Conservation (phyloP, 2,888 invertebrate species). For the Drosophila niveifrons region DNA sequence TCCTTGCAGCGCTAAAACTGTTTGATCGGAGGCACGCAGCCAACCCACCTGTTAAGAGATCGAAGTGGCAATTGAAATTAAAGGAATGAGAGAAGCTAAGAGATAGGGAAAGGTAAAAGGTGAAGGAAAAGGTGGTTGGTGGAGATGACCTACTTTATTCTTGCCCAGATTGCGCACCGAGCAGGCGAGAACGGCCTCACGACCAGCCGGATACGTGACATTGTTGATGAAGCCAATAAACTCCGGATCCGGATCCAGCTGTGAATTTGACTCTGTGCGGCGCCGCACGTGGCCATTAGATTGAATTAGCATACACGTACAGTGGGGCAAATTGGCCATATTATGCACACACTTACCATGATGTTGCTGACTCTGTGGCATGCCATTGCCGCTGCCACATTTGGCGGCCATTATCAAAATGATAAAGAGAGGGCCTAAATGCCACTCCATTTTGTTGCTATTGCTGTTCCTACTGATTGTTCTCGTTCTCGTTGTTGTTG, state of each 20-base stretch:
- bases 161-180: constrained; percentile 85
- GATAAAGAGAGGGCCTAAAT: constrained; percentile 73
- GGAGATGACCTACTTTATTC: constrained; percentile 82
- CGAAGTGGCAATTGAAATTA: background rate
- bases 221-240: constrained; percentile 85
- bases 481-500: constrained; percentile 19
- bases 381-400: constrained; percentile 78
- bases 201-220: constrained; percentile 85
- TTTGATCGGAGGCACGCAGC: constrained; percentile 95
- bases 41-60: constrained; percentile 91
- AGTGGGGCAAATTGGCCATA: constrained; percentile 38
- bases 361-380: constrained; percentile 82
- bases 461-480: constrained; percentile 24
- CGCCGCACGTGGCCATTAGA: constrained; percentile 58
- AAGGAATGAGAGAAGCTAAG: too few relatives aligned
- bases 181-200: constrained; percentile 85
- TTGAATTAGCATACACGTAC: constrained; percentile 55
- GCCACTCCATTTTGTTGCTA: constrained; percentile 70
- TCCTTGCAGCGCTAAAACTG: constrained; percentile 94
- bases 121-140: background rate
- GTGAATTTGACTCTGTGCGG: constrained; percentile 78
- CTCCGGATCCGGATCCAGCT: constrained; percentile 85
- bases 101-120: background rate
- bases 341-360: constrained; percentile 76
- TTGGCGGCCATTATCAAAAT: constrained; percentile 80